Base-by-base conservation (phyloP, 1,140 invertebrate genomes). In the Cyphomyrmex costatus region DNA sequence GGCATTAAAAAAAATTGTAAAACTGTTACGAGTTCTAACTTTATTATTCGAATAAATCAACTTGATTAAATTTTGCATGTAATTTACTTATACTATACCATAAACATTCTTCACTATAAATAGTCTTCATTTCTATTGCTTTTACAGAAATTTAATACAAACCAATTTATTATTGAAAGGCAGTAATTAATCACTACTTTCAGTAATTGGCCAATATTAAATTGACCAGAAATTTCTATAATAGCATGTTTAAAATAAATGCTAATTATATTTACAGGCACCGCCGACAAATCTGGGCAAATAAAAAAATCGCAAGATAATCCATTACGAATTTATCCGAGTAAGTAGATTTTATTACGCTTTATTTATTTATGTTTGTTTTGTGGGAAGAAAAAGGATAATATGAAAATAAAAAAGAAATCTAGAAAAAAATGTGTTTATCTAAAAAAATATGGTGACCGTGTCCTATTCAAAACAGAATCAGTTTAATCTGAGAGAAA, bases 291-390 rank as follows among this genome's bases (percentile, higher is more conserved):
- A 16, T 27, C 30, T 14, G 30, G 16, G 12, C 53, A 82, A 19
- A 51, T 14, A 30, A 74, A 78, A 12, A 42, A 78, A 46, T 27
- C 77, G 1, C 27, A 85, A 2, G 76, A 86, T 4, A 88, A 93
- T 82, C 27, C 92, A n/a, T 86, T 92, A 61, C 88, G 86, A 79
- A 77, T 94, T 91, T 94, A 94, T 90, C 91, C 93, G 12, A 93
- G 93, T 94, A 83, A 93, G 93, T 90, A 90, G 63, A 76, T 79
- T n/a, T 27, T 30, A 80, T 61, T 88, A 84, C 49, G 70, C 65
- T 66, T 24, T 51, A 78, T 66, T 27, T 33, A 56, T 56, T 21
- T 56, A 56, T 7, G 19, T 30, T 65, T 65, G 88, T 88, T 86
- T 86, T 61, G n/a, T 61, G 7, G 5, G 16, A 16, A 30, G 27